phyloP scores from a whole-genome alignment of 2,113 vertebrate species.

The Spermophilus dauricus region DNA sequence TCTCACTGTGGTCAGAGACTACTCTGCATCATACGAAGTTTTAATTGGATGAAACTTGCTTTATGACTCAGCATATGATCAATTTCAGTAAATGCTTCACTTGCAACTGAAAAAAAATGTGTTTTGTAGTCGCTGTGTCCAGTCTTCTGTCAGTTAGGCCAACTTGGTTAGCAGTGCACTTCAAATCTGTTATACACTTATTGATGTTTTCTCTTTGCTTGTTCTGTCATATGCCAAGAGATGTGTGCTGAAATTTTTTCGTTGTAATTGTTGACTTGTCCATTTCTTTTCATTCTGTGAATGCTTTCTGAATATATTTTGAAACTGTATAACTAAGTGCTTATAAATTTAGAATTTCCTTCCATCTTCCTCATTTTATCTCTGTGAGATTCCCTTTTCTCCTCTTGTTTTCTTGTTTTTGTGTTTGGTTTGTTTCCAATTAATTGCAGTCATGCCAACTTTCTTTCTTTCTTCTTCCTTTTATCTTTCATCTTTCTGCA shows the following conservation, averaged over 20 bases:
- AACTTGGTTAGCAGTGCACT: background rate
- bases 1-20: background rate
- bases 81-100: conserved; percentile 6
- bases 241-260: background rate
- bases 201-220: background rate
- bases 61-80: background rate
- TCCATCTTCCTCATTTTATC: background rate
- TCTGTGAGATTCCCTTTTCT: background rate
- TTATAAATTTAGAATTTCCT: background rate
- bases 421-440: background rate
- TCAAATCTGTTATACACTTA: background rate
- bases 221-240: background rate
- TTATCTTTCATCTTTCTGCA: background rate
- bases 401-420: background rate
- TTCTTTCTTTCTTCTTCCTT: background rate
- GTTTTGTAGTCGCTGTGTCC: background rate
- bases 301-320: background rate
- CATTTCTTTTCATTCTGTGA: conserved; percentile 15
- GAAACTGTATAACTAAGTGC: background rate
- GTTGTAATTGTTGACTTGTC: background rate
- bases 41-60: conserved; percentile 8
- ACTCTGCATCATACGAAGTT: background rate
- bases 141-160: background rate
- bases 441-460: background rate
- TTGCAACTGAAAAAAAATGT: background rate